These are phyloP conservation scores for Istiophorus platypterus DNA, from an alignment of 2,113 vertebrate genomes.

Conservation along the genomic window DNA sequence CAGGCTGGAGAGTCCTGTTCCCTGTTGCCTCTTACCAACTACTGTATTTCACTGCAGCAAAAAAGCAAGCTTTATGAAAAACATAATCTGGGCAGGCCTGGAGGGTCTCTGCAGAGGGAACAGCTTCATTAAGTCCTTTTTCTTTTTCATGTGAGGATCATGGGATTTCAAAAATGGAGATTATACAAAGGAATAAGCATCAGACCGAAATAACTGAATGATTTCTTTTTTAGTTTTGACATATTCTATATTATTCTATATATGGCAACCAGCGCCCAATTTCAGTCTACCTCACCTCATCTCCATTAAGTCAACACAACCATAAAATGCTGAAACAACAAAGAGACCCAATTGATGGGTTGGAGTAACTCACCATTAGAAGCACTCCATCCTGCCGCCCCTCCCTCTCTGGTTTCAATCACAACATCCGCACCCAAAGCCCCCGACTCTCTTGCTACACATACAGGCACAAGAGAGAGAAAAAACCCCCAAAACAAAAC, in stretches of 20 bases:
- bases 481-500: too few species aligned
- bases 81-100: slow-evolving; percentile 24
- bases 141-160: slow-evolving; percentile 16
- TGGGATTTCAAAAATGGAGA: background rate
- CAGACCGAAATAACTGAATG: background rate
- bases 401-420: slow-evolving; percentile 41
- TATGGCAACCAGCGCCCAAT: background rate
- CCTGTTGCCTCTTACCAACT: slow-evolving; percentile 46
- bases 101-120: slow-evolving; percentile 12
- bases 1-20: slow-evolving; percentile 64
- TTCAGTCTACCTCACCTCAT: background rate
- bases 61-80: slow-evolving; percentile 66
- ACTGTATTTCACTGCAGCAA: slow-evolving; percentile 78
- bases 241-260: background rate
- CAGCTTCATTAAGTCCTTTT: background rate
- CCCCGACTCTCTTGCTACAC: slow-evolving; percentile 10
- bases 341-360: slow-evolving; percentile 25
- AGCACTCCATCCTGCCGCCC: slow-evolving; percentile 18
- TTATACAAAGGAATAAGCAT: slow-evolving; percentile 9
- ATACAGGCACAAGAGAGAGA: background rate
- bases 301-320: slow-evolving; percentile 43
- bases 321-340: slow-evolving; percentile 62
- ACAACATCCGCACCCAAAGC: slow-evolving; percentile 49
- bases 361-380: slow-evolving; percentile 41
- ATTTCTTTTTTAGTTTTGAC: background rate